Conservation (phyloP, 1,140 invertebrate species). For the Sitophilus oryzae region DNA sequence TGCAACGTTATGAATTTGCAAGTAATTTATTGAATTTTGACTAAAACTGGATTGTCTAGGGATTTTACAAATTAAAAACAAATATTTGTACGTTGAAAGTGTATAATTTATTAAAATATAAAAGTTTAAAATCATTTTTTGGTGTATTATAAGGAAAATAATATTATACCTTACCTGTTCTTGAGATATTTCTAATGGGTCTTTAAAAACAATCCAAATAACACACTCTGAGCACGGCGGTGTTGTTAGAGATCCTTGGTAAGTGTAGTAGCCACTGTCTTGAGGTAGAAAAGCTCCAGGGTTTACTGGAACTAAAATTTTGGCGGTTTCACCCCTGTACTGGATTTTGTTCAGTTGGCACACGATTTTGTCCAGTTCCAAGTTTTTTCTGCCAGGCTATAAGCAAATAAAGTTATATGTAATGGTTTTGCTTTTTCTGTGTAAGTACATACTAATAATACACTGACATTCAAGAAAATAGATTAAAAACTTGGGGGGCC, state of each 20-base stretch:
- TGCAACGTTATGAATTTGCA: too few relatives aligned
- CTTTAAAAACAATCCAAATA: slow-evolving; percentile 94
- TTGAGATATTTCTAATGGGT: slow-evolving; percentile 80
- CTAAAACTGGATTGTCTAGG: too few relatives aligned
- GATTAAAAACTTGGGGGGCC: too few relatives aligned
- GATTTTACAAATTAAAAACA: too few relatives aligned
- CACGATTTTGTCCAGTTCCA: slow-evolving; percentile 76
- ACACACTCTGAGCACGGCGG: slow-evolving; percentile 96
- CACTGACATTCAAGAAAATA: too few relatives aligned
- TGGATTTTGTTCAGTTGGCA: slow-evolving; percentile 67
- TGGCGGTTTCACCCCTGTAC: slow-evolving; percentile 67
- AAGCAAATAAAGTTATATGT: slow-evolving; percentile 31
- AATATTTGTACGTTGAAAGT: too few relatives aligned
- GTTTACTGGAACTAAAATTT: slow-evolving; percentile 64
- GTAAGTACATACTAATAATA: too few relatives aligned
- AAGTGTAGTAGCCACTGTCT: slow-evolving; percentile 85
- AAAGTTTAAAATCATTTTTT: too few relatives aligned
- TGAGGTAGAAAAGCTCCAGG: slow-evolving; percentile 66
- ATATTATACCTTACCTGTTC: slow-evolving; percentile 63
- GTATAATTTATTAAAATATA: too few relatives aligned
- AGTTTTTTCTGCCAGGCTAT: slow-evolving; percentile 67
- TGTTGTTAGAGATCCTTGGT: slow-evolving; percentile 94
- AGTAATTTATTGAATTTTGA: too few relatives aligned
- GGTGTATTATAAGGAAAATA: too few relatives aligned
- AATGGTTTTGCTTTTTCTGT: too few relatives aligned